Percentiles rank a stretch among this genome's conserved stretches.
phyloP scores from a whole-genome alignment of 2,797 vertebrate genomes.

The Ceryle rudis region DNA sequence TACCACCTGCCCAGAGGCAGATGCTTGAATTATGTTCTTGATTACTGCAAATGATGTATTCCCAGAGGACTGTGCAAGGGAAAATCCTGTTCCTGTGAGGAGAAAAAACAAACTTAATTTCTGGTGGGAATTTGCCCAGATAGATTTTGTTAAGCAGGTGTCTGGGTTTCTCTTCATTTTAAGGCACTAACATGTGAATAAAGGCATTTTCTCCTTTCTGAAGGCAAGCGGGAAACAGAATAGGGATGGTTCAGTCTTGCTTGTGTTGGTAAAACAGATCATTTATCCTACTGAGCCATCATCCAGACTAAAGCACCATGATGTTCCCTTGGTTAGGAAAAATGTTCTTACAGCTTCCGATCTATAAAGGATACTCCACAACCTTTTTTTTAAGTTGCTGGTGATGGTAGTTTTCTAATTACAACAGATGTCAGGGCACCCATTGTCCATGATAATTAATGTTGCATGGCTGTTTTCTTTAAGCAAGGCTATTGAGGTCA shows the following conservation, averaged over 20 bases:
- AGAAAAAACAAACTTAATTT: neutral
- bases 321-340: neutral
- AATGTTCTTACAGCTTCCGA: neutral
- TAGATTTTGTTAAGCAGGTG: neutral
- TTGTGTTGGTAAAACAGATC: neutral
- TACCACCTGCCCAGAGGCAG: neutral
- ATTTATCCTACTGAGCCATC: accelerated
- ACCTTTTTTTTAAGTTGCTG: neutral
- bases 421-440: neutral
- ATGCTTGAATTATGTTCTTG: neutral
- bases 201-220: neutral
- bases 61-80: neutral
- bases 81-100: neutral
- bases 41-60: neutral
- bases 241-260: neutral
- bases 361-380: neutral
- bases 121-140: neutral
- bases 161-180: neutral
- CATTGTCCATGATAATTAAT: accelerated
- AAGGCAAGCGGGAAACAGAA: neutral
- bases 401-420: neutral
- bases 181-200: neutral
- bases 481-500: neutral
- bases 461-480: neutral
- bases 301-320: neutral